These are phyloP conservation scores for Drosophila lowei DNA, from an alignment of 1,140 invertebrate species.

Conservation along the genomic window DNA sequence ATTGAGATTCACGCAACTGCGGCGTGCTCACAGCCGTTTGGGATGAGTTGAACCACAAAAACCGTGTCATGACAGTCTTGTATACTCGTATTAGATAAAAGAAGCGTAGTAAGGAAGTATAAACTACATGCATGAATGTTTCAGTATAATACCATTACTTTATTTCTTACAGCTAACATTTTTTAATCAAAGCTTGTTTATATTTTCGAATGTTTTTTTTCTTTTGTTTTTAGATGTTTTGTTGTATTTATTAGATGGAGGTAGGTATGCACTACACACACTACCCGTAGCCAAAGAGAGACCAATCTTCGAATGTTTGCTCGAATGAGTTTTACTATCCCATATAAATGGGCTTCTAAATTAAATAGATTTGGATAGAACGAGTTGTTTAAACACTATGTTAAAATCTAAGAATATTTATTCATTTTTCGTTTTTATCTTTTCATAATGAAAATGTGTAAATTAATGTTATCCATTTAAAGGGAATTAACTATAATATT, in stretches of 20 bases:
- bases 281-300: conserved; percentile 27
- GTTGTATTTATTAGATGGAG: conserved; percentile 5
- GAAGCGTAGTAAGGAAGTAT: too few relatives aligned
- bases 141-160: conserved; percentile 47
- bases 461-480: conserved; percentile 46
- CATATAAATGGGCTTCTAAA: conserved; percentile 24
- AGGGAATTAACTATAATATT: conserved; percentile 35
- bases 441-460: conserved; percentile 20
- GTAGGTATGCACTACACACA: too few relatives aligned
- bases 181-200: conserved; percentile 50
- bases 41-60: too few relatives aligned
- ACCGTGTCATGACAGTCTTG: too few relatives aligned
- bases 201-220: conserved; percentile 42
- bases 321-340: conserved; percentile 33
- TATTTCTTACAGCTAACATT: conserved; percentile 48
- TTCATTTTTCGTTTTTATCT: conserved; percentile 8
- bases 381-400: conserved; percentile 55
- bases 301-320: conserved; percentile 35
- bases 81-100: too few relatives aligned
- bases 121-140: background rate
- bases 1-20: too few relatives aligned
- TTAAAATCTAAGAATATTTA: conserved; percentile 33
- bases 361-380: conserved; percentile 53
- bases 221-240: background rate
- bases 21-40: too few relatives aligned